phyloP scores from a whole-genome alignment of 2,113 vertebrate genomes.

The Sorex fumeus region DNA sequence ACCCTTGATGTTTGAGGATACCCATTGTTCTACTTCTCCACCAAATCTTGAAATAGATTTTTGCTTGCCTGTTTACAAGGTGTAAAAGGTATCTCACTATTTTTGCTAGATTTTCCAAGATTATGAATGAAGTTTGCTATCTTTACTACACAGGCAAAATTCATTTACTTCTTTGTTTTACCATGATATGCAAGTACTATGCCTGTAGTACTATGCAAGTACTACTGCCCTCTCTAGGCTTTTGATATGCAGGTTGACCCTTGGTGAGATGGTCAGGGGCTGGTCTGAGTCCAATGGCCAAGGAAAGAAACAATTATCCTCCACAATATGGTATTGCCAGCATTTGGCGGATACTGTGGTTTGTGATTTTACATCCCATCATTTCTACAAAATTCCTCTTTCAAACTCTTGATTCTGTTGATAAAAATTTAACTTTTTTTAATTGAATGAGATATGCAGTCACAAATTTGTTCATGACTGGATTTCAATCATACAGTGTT shows the following conservation, averaged over 20 bases:
- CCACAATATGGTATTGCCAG: no score
- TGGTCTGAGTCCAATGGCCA: no score
- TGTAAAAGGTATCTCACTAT: not conserved
- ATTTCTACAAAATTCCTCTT: not conserved
- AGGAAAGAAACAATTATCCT: no score
- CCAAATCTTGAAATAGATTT: not conserved
- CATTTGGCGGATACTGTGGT: no score
- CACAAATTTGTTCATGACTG: no score
- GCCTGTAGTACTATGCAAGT: no score
- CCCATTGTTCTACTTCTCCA: not conserved
- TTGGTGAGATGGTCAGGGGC: no score
- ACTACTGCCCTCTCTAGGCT: no score
- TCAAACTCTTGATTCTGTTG: not conserved
- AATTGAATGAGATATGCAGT: no score
- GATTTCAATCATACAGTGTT: not conserved
- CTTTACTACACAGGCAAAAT: not conserved
- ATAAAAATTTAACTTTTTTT: not conserved
- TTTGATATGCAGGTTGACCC: no score
- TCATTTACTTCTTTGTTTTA: no score
- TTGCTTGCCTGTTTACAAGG: not conserved
- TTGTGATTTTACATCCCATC: not conserved
- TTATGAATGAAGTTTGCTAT: slow-evolving; percentile 24
- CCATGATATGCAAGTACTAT: no score
- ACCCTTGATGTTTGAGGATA: fast-evolving
- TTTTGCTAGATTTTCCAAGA: not conserved